Evolutionary conservation across 2,797 vertebrate genomes (phyloP).

Genomic region (Leucoraja ocellata): DNA sequence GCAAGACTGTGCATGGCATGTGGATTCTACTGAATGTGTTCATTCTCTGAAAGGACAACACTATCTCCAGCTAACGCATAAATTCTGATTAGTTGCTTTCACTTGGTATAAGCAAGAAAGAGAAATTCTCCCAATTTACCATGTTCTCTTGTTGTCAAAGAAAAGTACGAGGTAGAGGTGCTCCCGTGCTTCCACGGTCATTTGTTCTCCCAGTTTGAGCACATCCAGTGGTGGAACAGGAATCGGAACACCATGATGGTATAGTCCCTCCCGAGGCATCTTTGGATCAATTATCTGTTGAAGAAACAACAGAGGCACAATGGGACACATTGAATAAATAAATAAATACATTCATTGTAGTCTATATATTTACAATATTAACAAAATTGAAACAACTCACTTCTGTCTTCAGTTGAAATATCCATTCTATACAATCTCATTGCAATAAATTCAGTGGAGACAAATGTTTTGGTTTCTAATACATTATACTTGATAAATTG

Average conservation of each 20-base stretch:
- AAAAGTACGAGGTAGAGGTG: constrained; percentile 97
- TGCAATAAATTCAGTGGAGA: not conserved
- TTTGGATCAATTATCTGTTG: constrained; percentile 96
- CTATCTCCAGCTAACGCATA: not conserved
- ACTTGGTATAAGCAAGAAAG: not conserved
- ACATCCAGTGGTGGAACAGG: constrained; percentile 95
- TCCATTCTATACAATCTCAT: not conserved
- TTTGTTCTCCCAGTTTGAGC: constrained; percentile 94
- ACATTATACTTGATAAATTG: not conserved
- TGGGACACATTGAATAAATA: too few species aligned
- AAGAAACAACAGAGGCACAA: constrained; percentile 23
- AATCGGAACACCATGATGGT: constrained; percentile 92
- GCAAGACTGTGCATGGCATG: too few species aligned
- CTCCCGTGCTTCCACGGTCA: constrained; percentile 96
- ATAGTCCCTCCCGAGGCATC: constrained; percentile 97
- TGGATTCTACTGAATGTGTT: not conserved
- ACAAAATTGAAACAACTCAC: not conserved
- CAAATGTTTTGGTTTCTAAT: not conserved
- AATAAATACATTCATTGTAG: not conserved
- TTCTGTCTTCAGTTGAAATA: not conserved
- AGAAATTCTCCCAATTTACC: constrained; percentile 57
- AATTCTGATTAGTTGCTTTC: not conserved
- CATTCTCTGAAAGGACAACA: not conserved
- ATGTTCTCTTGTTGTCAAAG: constrained; percentile 98
- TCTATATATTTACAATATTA: not conserved